phyloP scores from a whole-genome alignment of 2,797 vertebrate species.

The Xerus rutilus region DNA sequence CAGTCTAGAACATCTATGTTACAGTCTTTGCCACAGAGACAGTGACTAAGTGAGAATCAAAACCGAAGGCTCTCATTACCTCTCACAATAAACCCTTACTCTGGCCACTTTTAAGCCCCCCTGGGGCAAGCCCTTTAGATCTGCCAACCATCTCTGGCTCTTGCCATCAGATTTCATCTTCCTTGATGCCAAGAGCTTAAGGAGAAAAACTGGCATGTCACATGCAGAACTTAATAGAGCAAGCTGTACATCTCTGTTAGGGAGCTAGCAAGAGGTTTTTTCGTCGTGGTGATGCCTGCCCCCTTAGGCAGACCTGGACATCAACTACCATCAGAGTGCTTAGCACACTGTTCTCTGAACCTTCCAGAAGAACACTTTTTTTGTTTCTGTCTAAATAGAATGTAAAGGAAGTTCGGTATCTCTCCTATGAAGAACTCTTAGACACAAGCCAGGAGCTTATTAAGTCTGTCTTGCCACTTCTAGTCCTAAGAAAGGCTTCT shows the following conservation, averaged over 20 bases:
- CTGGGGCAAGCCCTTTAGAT: background rate
- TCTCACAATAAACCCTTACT: constrained; percentile 13
- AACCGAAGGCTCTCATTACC: background rate
- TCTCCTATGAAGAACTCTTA: background rate
- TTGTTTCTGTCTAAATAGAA: constrained; percentile 32
- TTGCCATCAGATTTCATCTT: constrained; percentile 45
- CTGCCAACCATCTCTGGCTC: background rate
- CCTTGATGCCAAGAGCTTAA: constrained; percentile 18
- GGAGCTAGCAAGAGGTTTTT: background rate
- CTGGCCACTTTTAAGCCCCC: background rate
- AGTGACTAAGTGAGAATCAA: background rate
- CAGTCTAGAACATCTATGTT: background rate
- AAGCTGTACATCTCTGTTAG: background rate
- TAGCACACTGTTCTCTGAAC: background rate
- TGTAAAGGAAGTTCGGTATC: background rate
- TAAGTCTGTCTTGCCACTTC: background rate
- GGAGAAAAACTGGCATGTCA: background rate
- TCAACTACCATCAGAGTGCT: background rate
- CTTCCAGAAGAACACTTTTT: background rate
- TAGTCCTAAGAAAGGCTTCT: constrained; percentile 15
- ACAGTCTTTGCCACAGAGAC: background rate
- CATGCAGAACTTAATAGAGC: background rate
- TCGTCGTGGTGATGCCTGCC: background rate
- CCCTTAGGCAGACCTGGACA: background rate
- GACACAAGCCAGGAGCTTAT: constrained; percentile 22